Base-by-base conservation (phyloP, 2,797 vertebrate genomes). In the Paratrypauchen microcephalus region DNA sequence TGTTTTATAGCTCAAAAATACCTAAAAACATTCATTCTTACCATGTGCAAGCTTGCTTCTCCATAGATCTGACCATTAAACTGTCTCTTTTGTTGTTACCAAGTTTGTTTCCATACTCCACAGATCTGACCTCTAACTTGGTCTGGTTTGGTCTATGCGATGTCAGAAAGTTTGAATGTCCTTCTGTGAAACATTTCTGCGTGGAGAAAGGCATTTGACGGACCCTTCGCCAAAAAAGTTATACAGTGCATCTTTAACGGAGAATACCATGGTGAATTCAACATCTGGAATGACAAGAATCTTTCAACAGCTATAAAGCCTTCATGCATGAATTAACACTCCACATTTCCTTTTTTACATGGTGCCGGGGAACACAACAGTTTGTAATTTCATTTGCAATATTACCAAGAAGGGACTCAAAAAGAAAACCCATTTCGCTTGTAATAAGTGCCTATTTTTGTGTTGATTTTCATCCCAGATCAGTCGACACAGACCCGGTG, bases 201-300 rank as follows among this genome's bases (percentile, higher is more conserved):
- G 7, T 32, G 32, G 32, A 32, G 32, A 7, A 32, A 32, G 7
- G 6, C 32, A 32, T 32, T 1, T 32, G 32, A 7, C 32, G 1
- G 7, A 7, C 32, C 32, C 32, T 32, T 6, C 0, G 5, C 28
- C 30, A 36, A 1, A 36, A 36, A 36, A 36, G 32, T 36, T 36
- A 36, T 8, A 36, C 32, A 36, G 9, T 92, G 93, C 89, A 90
- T 86, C 92, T 93, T 92, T 92, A 92, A 92, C 92, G 92, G 92
- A 93, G 93, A 93, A 94, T 91, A 91, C 91, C 89, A 89, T 74
- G 88, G 90, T 93, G 92, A 78, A 88, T 91, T 91, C 73, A 55
- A 84, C 82, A 80, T 91, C 91, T 89, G 89, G 87, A 89, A 90
- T 86, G 81, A 83, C 79, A 80, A 76, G 79, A 72, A 81, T 82